Base-by-base conservation (phyloP, 2,888 invertebrate genomes). In the Zygogramma bicolorata region DNA sequence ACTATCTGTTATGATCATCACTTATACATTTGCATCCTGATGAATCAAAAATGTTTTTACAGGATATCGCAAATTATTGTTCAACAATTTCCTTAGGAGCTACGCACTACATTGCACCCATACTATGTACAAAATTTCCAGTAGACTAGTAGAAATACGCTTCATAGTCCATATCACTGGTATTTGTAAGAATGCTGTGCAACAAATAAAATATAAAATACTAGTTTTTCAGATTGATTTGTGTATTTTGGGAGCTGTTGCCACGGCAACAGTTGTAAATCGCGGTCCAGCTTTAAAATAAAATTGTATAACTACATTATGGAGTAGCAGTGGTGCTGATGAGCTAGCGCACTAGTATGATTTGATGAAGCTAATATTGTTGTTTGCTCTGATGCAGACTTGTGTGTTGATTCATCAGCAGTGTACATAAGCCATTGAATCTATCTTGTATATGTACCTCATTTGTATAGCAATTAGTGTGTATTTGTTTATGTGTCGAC, bases 281-380 rank as follows among this genome's bases (percentile, higher is more conserved):
- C 72, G 75, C 73, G 75, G 75, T 75, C 73, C 75, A 75, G 75
- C 75, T 75, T 75, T 75, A 75, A 75, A 63, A 69, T 71, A 68
- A 70, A 34, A 60, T 29, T 68, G 53, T 74, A 68, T 31, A 68
- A 63, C 61, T 58, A 67, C 29, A 59, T 20, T 63, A 18, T 27
- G 46, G 18, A 62, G 63, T 60, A 70, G 46, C 49, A 31, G 53
- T 40, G 22, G 31, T 13, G n/a, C 58, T 42, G 46, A 53, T 53
- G 53, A 53, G 15, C 15, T 27, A 6, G 46, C 22, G 20, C 46
- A 53, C 53, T 10, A 6, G 13, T 25, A 13, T 13, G 13, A 25
- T 3, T 53, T 6, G 25, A 6, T 53, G 8, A 5, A 6, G 27
- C 27, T 3, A n/a, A 27, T 8, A 25, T n/a, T 27, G 15, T 13